A percentile compares a stretch with the other conserved stretches of the same genome.
These are phyloP conservation scores for Sylvietta virens DNA, from an alignment of 2,113 vertebrate species.

Conservation along the genomic window DNA sequence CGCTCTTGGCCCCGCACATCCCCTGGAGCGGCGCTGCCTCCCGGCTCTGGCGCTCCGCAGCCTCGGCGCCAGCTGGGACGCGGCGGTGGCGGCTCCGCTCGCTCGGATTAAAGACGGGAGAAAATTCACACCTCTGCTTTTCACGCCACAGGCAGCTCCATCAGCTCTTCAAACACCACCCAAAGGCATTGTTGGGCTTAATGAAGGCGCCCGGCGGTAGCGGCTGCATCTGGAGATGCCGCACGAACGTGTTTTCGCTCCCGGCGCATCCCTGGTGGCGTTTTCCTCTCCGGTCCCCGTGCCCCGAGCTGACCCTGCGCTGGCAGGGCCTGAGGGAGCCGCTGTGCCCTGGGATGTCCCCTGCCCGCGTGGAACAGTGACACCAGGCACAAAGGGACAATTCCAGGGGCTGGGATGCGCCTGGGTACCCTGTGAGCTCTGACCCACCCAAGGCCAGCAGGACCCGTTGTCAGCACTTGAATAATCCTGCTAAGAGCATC, in stretches of 20 bases:
- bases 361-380: accelerated
- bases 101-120: not conserved
- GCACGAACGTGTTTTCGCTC: accelerated
- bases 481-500: not conserved
- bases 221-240: not conserved
- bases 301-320: not conserved
- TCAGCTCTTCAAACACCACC: not conserved
- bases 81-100: not conserved
- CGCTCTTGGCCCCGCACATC: not conserved
- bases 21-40: not conserved
- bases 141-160: not conserved
- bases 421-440: not conserved
- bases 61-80: not conserved
- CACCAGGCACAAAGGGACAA: accelerated
- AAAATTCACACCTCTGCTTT: constrained; percentile 11
- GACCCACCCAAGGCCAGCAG: not conserved
- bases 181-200: not conserved
- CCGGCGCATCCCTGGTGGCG: accelerated
- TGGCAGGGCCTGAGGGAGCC: accelerated
- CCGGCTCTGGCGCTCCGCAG: not conserved
- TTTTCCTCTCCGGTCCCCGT: accelerated
- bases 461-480: accelerated
- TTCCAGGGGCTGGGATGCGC: not conserved
- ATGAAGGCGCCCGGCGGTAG: not conserved
- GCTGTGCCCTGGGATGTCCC: accelerated